These are phyloP conservation scores for Drosophila pallidifrons DNA, from an alignment of 1,140 invertebrate genomes.

Conservation along the genomic window DNA sequence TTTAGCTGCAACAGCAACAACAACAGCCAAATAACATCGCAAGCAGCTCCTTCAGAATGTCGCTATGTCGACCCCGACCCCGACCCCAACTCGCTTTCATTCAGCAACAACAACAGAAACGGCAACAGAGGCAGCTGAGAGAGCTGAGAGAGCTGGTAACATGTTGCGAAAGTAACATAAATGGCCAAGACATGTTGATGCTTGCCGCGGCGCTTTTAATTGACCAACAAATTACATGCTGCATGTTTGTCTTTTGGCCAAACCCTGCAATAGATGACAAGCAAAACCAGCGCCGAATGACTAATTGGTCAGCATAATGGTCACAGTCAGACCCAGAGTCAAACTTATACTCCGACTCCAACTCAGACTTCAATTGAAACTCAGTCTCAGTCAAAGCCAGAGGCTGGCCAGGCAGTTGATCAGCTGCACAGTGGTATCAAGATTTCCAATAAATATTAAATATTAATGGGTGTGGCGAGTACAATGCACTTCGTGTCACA, in stretches of 20 bases:
- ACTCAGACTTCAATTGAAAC: constrained; percentile 1
- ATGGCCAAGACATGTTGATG: constrained; percentile 63
- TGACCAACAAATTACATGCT: constrained; percentile 80
- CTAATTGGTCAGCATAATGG: constrained; percentile 80
- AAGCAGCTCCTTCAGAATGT: constrained; percentile 47
- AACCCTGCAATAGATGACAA: constrained; percentile 75
- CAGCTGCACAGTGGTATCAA: constrained; percentile 28
- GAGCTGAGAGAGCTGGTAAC: constrained; percentile 35
- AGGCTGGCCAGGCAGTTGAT: constrained; percentile 19
- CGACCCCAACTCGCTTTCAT: constrained; percentile 66
- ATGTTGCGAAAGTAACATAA: constrained; percentile 74
- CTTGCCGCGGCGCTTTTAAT: constrained; percentile 76
- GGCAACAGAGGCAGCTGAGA: constrained; percentile 12
- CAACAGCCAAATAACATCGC: constrained; percentile 6
- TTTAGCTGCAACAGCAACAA: constrained; percentile 37
- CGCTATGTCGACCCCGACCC: constrained; percentile 41
- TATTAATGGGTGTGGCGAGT: constrained; percentile 1
- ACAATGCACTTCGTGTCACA: background rate
- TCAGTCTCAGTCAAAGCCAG: constrained; percentile 14
- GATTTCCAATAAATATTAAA: constrained; percentile 1
- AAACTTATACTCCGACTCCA: background rate
- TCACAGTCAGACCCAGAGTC: constrained; percentile 46
- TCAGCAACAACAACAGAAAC: constrained; percentile 8
- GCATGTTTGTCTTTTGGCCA: constrained; percentile 69
- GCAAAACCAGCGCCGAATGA: constrained; percentile 74